phyloP scores from a whole-genome alignment of 2,113 vertebrate genomes.

The Cricetomys ansorgei region DNA sequence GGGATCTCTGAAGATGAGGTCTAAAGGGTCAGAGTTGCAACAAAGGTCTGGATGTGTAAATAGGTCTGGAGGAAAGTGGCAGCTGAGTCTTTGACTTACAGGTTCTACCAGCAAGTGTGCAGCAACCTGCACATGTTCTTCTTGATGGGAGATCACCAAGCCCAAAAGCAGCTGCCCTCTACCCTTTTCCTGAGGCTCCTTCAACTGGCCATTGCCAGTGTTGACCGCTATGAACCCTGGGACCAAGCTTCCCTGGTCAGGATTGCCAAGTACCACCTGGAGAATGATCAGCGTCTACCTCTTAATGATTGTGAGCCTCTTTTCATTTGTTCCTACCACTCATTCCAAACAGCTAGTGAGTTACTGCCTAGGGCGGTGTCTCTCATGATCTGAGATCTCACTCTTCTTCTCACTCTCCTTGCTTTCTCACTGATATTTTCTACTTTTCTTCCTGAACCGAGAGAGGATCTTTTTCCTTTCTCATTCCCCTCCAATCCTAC shows the following conservation, averaged over 20 bases:
- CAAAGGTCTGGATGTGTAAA: background rate
- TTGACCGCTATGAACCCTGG: slow-evolving; percentile 90
- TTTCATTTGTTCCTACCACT: background rate
- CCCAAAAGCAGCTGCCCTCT: slow-evolving; percentile 47
- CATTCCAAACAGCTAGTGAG: background rate
- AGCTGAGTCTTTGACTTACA: slow-evolving; percentile 45
- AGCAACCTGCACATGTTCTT: slow-evolving; percentile 90
- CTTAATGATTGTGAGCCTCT: slow-evolving; percentile 48
- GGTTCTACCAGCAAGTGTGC: slow-evolving; percentile 83
- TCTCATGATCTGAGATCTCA: background rate
- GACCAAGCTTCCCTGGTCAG: slow-evolving; percentile 81
- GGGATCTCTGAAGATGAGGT: background rate
- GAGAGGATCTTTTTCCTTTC: background rate
- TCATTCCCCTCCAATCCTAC: background rate
- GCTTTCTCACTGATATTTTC: background rate
- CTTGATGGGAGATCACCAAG: slow-evolving; percentile 81
- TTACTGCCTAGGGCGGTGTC: background rate
- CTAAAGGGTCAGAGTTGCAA: background rate
- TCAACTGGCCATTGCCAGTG: slow-evolving; percentile 82
- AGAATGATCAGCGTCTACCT: background rate
- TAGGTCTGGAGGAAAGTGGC: background rate
- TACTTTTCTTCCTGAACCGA: background rate
- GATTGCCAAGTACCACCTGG: slow-evolving; percentile 83
- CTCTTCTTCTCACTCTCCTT: background rate
- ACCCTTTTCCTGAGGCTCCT: slow-evolving; percentile 79